Base-by-base conservation (phyloP, 2,888 invertebrate genomes). In the Plutella xylostella region DNA sequence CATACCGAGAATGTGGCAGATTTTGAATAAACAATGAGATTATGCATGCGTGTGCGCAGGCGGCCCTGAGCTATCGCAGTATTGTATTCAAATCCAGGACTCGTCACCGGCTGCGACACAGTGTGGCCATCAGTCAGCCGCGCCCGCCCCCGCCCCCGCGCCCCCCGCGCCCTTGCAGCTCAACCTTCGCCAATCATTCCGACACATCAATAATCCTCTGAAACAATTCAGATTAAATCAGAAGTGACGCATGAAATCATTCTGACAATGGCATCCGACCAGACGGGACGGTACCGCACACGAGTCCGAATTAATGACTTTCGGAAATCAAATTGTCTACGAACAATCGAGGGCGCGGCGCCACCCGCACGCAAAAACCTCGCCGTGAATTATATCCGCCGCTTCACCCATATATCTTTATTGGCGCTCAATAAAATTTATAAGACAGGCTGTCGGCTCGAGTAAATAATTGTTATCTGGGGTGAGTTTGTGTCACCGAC, bases 41-140 rank as follows among this genome's bases (percentile, higher is more conserved):
- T 79, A 82, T 78, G 73, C 69, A 78, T 73, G 72, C 75, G 65
- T 58, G 70, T 63, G 65, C 66, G 65, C 71, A 61, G 69, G 73
- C 74, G 75, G 72, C 71, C 70, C 67, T 78, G 79, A 77, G 75
- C 63, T 75, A 78, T 78, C 71, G 76, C 67, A 51, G 72, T 63
- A 83, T 83, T 83, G 82, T 83, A 83, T 83, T 82, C 73, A 79
- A 83, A 83, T 83, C 59, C 60, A 52, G 55, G 58, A 22, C 63
- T 66, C 73, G 70, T 72, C 76, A 71, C 59, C 55, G 51, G 51
- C 53, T 56, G 56, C 55, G 58, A 59, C 60, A 56, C 54, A 56
- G 59, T 57, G 57, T 57, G 56, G 56, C 60, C 63, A 67, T 71
- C 66, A 68, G 63, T 72, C 69, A 70, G 66, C 65, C 60, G 61